Evolutionary conservation across 2,113 vertebrate species (phyloP).

Genomic region (Morphnarchus princeps): DNA sequence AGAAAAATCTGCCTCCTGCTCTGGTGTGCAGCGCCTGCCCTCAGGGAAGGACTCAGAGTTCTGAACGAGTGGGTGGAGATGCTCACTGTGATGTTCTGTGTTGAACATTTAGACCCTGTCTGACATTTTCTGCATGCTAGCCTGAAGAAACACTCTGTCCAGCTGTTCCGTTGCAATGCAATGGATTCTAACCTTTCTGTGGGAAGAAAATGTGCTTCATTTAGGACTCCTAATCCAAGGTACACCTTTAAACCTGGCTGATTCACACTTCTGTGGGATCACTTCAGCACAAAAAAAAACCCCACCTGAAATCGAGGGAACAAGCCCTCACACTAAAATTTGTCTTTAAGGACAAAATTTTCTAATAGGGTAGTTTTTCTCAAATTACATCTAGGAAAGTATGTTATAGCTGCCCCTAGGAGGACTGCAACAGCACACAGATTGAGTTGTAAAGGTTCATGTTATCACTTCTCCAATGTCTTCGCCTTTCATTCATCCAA

Average conservation of each 20-base stretch:
- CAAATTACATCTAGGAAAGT: neutral
- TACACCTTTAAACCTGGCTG: neutral
- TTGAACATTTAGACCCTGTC: neutral
- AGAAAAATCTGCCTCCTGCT: neutral
- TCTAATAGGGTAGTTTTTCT: neutral
- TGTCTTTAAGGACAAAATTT: neutral
- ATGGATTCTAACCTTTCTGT: neutral
- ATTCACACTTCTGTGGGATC: neutral
- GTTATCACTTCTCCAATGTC: neutral
- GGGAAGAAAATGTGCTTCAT: neutral
- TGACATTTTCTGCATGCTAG: neutral
- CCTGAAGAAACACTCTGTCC: neutral
- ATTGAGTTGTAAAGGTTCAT: neutral
- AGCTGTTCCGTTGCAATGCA: neutral
- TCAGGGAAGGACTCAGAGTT: neutral
- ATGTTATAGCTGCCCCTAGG: neutral
- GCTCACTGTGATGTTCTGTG: neutral
- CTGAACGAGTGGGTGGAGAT: neutral
- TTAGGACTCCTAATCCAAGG: neutral
- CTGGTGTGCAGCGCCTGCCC: neutral
- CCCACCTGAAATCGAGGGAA: neutral
- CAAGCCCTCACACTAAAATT: neutral
- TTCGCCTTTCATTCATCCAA: neutral
- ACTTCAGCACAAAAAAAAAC: neutral
- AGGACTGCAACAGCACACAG: neutral